Conservation (phyloP, 1,140 invertebrate species). For the Arctopsyche grandis region DNA sequence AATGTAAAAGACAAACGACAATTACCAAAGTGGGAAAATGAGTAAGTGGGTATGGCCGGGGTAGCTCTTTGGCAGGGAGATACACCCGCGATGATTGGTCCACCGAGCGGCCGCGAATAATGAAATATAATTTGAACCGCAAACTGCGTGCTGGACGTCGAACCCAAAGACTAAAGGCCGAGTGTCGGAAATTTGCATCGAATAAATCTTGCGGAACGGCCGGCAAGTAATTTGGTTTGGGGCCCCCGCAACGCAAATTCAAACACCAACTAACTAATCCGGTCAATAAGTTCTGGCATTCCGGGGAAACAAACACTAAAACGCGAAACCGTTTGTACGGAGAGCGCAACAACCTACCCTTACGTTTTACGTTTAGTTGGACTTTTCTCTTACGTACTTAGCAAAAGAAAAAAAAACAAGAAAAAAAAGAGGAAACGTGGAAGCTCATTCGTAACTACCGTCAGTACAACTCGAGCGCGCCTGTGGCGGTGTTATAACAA, state of each 20-base stretch:
- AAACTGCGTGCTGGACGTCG: slow-evolving; percentile 5
- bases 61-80: too few relatives aligned
- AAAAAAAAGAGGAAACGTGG: slow-evolving; percentile 5
- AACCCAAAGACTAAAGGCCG: neutral
- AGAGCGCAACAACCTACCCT: slow-evolving; percentile 7
- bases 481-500: slow-evolving; percentile 39
- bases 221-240: slow-evolving; percentile 43
- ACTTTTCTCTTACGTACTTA: neutral
- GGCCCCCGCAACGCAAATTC: slow-evolving; percentile 31
- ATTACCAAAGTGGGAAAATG: too few relatives aligned
- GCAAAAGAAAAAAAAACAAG: neutral
- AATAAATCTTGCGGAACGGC: slow-evolving; percentile 41
- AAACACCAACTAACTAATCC: slow-evolving; percentile 24
- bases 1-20: too few relatives aligned
- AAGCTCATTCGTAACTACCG: slow-evolving; percentile 9
- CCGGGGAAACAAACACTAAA: slow-evolving; percentile 5
- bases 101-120: slow-evolving; percentile 7
- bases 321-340: slow-evolving; percentile 2
- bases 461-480: neutral
- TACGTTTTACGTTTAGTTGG: neutral
- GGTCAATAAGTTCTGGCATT: slow-evolving; percentile 17
- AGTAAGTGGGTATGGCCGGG: too few relatives aligned
- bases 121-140: slow-evolving; percentile 32
- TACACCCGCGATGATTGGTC: too few relatives aligned
- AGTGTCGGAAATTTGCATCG: slow-evolving; percentile 43